Conservation (phyloP, 2,113 vertebrate species). For the Hippocampus zosterae region DNA sequence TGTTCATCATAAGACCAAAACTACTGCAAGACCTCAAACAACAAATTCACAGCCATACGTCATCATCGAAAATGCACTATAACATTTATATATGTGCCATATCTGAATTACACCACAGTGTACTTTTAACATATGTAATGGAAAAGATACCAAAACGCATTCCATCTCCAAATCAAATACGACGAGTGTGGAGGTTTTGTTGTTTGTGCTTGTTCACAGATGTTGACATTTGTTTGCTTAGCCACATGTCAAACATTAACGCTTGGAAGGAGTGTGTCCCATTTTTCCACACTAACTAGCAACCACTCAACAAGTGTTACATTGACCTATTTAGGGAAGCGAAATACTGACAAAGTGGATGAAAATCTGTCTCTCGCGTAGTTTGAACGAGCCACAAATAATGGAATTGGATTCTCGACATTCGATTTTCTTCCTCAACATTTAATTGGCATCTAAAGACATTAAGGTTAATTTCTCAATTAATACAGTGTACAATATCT, state of each 20-base stretch:
- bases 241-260: constrained; percentile 61
- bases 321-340: constrained; percentile 1
- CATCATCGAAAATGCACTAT: neutral
- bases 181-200: neutral
- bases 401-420: neutral
- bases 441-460: neutral
- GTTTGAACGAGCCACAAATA: neutral
- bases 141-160: neutral
- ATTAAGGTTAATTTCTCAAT: neutral
- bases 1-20: constrained; percentile 21
- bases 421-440: neutral
- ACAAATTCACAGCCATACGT: constrained; percentile 6
- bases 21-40: constrained; percentile 7
- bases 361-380: neutral
- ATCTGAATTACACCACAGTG: neutral
- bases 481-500: neutral
- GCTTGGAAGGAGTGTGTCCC: constrained; percentile 21
- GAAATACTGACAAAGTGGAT: neutral
- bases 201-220: constrained; percentile 2
- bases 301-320: neutral
- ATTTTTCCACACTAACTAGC: neutral
- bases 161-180: neutral
- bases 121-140: neutral
- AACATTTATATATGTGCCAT: neutral
- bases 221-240: constrained; percentile 36